phyloP scores from a whole-genome alignment of 2,888 invertebrate genomes.

The Meandrusa payeni region DNA sequence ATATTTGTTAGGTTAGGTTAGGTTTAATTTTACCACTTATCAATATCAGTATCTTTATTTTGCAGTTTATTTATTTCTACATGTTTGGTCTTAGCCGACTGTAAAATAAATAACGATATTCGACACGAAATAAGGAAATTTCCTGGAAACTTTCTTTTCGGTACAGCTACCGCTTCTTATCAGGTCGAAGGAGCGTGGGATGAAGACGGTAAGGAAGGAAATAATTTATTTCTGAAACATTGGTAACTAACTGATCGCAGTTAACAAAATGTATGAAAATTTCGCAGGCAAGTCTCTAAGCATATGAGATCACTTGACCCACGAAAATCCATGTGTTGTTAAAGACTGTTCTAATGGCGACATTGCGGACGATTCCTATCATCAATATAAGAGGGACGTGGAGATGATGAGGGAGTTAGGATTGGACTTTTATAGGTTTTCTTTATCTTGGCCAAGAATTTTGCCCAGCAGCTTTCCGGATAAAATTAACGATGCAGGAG shows the following conservation, averaged over 20 bases:
- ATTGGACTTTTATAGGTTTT: slow-evolving; percentile 75
- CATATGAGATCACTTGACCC: slow-evolving; percentile 82
- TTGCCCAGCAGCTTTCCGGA: slow-evolving; percentile 79
- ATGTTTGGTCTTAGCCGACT: background rate
- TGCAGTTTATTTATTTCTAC: background rate
- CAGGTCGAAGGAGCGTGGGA: slow-evolving; percentile 77
- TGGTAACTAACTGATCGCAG: no score
- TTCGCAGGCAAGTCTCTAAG: slow-evolving; percentile 70
- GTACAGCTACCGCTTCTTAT: slow-evolving; percentile 55
- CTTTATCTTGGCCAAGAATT: slow-evolving; percentile 81
- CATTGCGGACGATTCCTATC: slow-evolving; percentile 80
- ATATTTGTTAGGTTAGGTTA: no score
- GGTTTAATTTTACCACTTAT: no score
- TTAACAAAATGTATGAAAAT: no score
- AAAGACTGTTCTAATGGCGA: slow-evolving; percentile 77
- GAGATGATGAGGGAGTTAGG: slow-evolving; percentile 28
- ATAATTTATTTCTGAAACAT: no score
- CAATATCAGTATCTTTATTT: background rate
- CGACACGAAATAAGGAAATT: slow-evolving; percentile 39
- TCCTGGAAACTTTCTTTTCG: slow-evolving; percentile 35
- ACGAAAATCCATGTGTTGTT: slow-evolving; percentile 62
- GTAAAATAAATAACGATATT: background rate
- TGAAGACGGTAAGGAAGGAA: slow-evolving; percentile 55
- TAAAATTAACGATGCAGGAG: slow-evolving; percentile 62
- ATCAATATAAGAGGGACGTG: slow-evolving; percentile 31